Percentiles rank a stretch among this genome's conserved stretches.
These are phyloP conservation scores for Helicolenus hilgendorfi DNA, from an alignment of 2,797 vertebrate genomes.

Conservation along the genomic window DNA sequence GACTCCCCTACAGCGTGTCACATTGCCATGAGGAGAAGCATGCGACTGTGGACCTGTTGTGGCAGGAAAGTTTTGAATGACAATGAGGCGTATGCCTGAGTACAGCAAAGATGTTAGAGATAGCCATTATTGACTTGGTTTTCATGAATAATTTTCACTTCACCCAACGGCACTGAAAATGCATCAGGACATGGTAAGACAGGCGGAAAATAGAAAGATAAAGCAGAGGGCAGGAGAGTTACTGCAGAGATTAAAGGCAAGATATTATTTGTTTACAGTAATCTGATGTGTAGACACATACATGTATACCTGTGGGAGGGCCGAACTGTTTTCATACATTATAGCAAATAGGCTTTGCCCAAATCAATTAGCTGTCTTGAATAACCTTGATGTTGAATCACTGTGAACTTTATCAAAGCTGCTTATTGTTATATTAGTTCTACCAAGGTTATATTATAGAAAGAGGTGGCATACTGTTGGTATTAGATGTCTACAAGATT, in stretches of 20 bases:
- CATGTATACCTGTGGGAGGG: not conserved
- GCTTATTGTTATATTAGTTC: not conserved
- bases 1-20: not conserved
- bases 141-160: slow-evolving; percentile 31
- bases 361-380: not conserved
- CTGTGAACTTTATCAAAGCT: not conserved
- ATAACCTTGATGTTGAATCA: not conserved
- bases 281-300: slow-evolving; percentile 8
- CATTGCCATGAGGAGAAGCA: not conserved
- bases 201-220: slow-evolving; percentile 23
- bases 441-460: not conserved
- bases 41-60: not conserved
- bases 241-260: slow-evolving; percentile 26
- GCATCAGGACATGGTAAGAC: not conserved
- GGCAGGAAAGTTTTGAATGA: not conserved
- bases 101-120: slow-evolving; percentile 21
- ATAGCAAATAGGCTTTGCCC: not conserved
- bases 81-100: not conserved
- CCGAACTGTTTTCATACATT: not conserved
- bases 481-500: not conserved
- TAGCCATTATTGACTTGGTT: slow-evolving; percentile 22
- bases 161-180: slow-evolving; percentile 12
- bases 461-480: not conserved
- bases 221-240: not conserved
- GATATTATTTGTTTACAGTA: slow-evolving; percentile 27